Base-by-base conservation (phyloP, 2,113 vertebrate species). In the Plestiodon gilberti region DNA sequence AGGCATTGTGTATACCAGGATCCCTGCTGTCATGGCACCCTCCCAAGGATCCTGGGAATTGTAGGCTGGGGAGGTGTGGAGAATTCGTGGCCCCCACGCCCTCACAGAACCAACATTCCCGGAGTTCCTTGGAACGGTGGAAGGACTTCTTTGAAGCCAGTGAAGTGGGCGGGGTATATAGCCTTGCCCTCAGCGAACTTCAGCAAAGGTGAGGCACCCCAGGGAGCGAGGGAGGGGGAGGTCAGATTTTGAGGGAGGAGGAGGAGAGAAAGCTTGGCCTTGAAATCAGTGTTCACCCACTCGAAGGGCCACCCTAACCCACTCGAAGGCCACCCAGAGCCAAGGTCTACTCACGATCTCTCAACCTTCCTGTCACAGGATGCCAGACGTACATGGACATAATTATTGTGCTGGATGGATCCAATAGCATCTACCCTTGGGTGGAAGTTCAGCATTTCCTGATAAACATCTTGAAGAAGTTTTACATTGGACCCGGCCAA, bases 341-440 rank as follows among this genome's bases (percentile, higher is more conserved):
- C 89, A 81, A 76, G 52, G 25, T 11, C 6, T 84, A 52, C 4
- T 30, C 80, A 0, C 67, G 79, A 91, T 67, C 10, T 55, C 0
- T 81, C 17, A 71, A 0, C 3, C 70, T 0, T 93, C 82, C 84
- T 84, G 8, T 74, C 52, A 0, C 92, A 99, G 99, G 98, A 69
- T 99, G 99, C 95, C 98, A 99, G 95, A 99, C 98, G 0, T 99
- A 98, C 95, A 99, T 99, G 98, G 99, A 99, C 93, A 99, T 99
- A 14, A 94, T 99, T 87, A 99, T 99, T 0, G 98, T 99, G 20
- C 95, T 99, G 95, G 99, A 99, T 0, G 99, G 99, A 13, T 99
- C 99, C 80, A 99, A 99, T 95, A 99, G 98, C 94, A 99, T 99
- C 74, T 99, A 99, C 62, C 98, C 98, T 0, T 99, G 99, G 99